Conservation (phyloP, 2,888 invertebrate genomes). For the Cheilosia vernalis region DNA sequence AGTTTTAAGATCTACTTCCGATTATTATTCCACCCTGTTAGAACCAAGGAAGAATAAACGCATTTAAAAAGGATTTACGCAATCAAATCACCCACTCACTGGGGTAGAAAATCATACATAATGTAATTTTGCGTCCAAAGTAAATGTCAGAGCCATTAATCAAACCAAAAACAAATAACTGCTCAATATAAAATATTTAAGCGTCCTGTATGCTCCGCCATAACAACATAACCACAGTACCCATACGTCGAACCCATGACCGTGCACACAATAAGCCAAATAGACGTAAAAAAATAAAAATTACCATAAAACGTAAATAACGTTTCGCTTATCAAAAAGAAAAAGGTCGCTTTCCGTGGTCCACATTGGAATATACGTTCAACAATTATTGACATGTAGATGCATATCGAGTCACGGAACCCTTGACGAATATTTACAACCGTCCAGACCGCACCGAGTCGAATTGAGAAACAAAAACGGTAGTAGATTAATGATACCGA, state of each 20-base stretch:
- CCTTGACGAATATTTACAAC: conserved; percentile 5
- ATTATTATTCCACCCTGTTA: too few species aligned
- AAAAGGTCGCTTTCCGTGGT: conserved; percentile 2
- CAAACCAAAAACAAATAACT: conserved; percentile 40
- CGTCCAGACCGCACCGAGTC: background rate
- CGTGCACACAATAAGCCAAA: conserved; percentile 41
- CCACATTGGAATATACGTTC: conserved; percentile 12
- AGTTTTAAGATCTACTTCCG: too few species aligned
- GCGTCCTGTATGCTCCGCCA: conserved; percentile 10
- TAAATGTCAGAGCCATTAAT: conserved; percentile 48
- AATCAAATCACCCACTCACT: background rate
- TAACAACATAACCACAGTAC: background rate
- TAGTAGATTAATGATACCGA: conserved; percentile 37
- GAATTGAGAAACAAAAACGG: background rate
- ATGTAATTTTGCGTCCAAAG: conserved; percentile 2
- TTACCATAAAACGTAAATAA: conserved; percentile 59
- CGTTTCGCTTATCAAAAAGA: conserved; percentile 41
- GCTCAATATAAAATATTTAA: conserved; percentile 48
- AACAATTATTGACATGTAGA: conserved; percentile 10
- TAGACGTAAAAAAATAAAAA: conserved; percentile 52
- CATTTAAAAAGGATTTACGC: background rate
- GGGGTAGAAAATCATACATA: conserved; percentile 5
- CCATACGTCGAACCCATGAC: background rate
- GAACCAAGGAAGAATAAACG: too few species aligned
- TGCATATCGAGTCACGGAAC: conserved; percentile 24